Conservation (phyloP, 1,140 invertebrate genomes). For the Potamilus streckersoni region DNA sequence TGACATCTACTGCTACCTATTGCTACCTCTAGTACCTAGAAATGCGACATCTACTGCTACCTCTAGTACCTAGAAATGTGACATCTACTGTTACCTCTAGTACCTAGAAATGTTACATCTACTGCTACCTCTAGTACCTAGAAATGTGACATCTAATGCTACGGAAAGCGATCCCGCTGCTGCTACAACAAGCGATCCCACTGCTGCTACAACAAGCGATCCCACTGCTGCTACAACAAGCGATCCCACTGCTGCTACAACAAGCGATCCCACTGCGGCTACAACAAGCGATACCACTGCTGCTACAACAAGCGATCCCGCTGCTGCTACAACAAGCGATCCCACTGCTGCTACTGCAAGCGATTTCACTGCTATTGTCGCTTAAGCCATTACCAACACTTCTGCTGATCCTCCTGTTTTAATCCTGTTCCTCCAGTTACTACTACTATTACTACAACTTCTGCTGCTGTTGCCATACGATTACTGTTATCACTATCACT, state of each 20-base stretch:
- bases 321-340: background rate
- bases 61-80: too few species aligned
- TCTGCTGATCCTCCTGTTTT: background rate
- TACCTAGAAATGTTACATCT: too few species aligned
- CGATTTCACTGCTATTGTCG: conserved; percentile 2
- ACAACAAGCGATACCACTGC: background rate
- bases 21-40: too few species aligned
- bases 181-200: too few species aligned
- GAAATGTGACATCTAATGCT: too few species aligned
- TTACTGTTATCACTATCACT: background rate
- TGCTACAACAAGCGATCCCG: background rate
- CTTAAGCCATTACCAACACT: background rate
- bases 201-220: too few species aligned
- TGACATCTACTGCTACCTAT: too few species aligned
- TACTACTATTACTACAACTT: conserved; percentile 17
- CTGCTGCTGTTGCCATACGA: background rate
- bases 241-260: background rate
- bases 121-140: too few species aligned
- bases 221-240: conserved; percentile 6
- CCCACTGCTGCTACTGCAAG: conserved; percentile 8
- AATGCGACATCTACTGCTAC: too few species aligned
- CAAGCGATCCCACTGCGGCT: background rate
- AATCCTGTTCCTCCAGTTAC: conserved; percentile 2
- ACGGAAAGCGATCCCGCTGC: too few species aligned
- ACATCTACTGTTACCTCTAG: too few species aligned